Base-by-base conservation (phyloP, 2,888 invertebrate genomes). In the Nemotelus pantherinus region DNA sequence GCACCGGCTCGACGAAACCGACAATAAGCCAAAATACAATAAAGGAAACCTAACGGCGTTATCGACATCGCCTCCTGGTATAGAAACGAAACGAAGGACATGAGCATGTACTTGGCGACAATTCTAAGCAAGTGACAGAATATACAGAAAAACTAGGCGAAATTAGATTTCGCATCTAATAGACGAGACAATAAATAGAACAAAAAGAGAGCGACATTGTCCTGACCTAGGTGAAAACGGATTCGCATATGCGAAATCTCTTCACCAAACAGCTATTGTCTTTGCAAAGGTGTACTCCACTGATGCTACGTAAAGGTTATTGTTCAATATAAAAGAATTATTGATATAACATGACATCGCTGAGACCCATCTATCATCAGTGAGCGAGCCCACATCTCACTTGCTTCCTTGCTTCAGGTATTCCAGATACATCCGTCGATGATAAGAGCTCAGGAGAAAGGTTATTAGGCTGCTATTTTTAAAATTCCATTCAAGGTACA, bases 381-480 rank as follows among this genome's bases (percentile, higher is more conserved):
- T 63, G 63, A 25, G 25, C 25, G 25, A 25, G 25, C 25, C 25
- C 25, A 25, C 25, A 25, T 25, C 25, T 25, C 25, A 25, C 25
- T 25, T 25, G 25, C 25, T 25, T 25, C 25, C 25, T 63, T 63
- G 2, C 25, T 63, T 41, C 39, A 63, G 39, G 43, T 63, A 2
- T 63, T 63, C 63, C 43, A 3, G 43, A 63, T 63, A 63, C 63
- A 41, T 63, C 25, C 25, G 25, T 25, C 41, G 43, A 9, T 63
- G 63, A 63, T 43, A 4, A 63, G 63, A 39, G 43, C 57, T 25
- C 63, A 43, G 6, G 47, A 68, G 50, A 9, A 50, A 50, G 48
- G 68, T 68, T 68, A 50, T 68, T 68, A 50, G 25, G 68, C 10
- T 68, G 68, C 68, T 68, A 68, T 68, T 68, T 68, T 68, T 67